Base-by-base conservation (phyloP, 2,797 vertebrate species). In the Girardinus metallicus region DNA sequence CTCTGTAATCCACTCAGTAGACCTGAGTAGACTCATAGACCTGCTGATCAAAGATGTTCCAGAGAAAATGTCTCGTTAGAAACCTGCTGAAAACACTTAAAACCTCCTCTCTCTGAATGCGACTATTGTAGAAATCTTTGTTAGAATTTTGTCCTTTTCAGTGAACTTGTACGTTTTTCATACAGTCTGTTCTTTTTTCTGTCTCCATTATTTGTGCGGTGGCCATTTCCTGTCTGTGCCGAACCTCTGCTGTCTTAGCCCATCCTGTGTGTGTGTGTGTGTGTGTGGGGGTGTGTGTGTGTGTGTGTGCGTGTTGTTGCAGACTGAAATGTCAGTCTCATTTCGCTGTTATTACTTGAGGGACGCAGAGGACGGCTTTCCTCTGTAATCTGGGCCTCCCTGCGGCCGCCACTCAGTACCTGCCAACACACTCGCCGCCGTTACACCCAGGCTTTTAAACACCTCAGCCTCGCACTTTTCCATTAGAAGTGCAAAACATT, bases 271-370 rank as follows among this genome's bases (percentile, higher is more conserved):
- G 26, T 29, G 46, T 31, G n/a, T 71, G 71, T 66, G 72, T 57
- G 39, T 83, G 86, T 81, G 84, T 76, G 57, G 1, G 57, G 31
- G 13, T 6, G 57, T 34, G 57, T 29, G 64, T 60, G 47, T 74
- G 75, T 49, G 41, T 34, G 29, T 72, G 74, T 66, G 72, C 70
- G 39, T 83, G 86, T 83, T 80, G 70, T 86, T 92, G 73, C 75
- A 86, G 84, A 93, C 92, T 93, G 88, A 95, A 93, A 94, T 93
- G 93, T 94, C 93, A 94, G 86, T 88, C 91, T 93, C 88, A 93
- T 95, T 95, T 89, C 86, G 74, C 80, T 86, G 91, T 95, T 95
- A 96, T 95, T 94, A 94, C 93, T 94, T 93, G 84, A 90, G 93
- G 95, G 93, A 94, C 41, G 73, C 83, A 90, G 87, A 88, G 88